Evolutionary conservation across 2,888 invertebrate genomes (phyloP), one percentile per base, ranked within the genome.

Genomic region (Stenolophus ochropezus): DNA sequence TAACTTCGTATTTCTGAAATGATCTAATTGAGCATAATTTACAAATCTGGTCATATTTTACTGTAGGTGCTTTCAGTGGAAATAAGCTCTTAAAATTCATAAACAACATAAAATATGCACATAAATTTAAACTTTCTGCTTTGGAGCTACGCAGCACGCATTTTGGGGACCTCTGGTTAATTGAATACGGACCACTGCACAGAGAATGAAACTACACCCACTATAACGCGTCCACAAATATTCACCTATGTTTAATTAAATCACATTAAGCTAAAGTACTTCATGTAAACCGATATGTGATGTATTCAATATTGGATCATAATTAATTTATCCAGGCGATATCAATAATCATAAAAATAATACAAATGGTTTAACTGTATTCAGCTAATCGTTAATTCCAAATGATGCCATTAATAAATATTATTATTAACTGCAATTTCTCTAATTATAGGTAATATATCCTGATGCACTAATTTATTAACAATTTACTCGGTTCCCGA

Each of bases 11-110:
- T n/a, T n/a, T n/a, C 33, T 42, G 33, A 42, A 42, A 11, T 42
- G 33, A 42, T 42, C 33, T 42, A 42, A 42, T 42, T 42, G 33
- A 42, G 33, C 33, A 42, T 42, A 42, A 42, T 42, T 42, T 42
- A 42, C 33, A 42, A 42, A 42, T 42, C 33, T 42, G 33, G 33
- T 53, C 51, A 53, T 18, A 20, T 56, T 5, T 56, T 20, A 20
- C 20, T 56, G 56, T 21, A 61, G 61, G 61, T 61, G 61, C 61
- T 61, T 61, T 61, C 11, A 61, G 11, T 25, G 25, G 25, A 61
- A 23, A 61, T 21, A 69, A 33, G 65, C 65, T 69, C 33, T 69
- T 69, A 69, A 61, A 69, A 69, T 69, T 69, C 65, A 69, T 69
- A 69, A 69, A 69, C 65, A 69, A 33, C 33, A 27, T 33, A 33